Evolutionary conservation across 1,140 invertebrate genomes (phyloP).

Genomic region (Pemphigus obesinymphae): DNA sequence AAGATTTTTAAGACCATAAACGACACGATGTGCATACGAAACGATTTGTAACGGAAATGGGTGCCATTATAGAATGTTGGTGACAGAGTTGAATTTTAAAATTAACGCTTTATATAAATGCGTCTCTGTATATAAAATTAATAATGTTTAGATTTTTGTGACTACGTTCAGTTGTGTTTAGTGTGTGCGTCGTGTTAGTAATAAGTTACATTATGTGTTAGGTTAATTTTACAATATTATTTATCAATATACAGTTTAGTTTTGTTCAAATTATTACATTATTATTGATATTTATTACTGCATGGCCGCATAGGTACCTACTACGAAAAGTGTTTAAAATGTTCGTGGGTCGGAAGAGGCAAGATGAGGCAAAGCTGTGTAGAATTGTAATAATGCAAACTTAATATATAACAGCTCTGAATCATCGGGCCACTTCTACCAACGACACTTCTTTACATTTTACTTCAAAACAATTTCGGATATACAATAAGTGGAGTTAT

Average conservation of each 20-base stretch:
- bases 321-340: background rate
- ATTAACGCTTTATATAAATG: conserved; percentile 39
- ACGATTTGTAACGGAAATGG: conserved; percentile 32
- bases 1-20: background rate
- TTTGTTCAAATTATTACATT: background rate
- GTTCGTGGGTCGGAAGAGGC: conserved; percentile 12
- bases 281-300: background rate
- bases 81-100: conserved; percentile 40
- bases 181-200: background rate
- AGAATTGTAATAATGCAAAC: conserved; percentile 1
- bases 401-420: conserved; percentile 26
- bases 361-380: conserved; percentile 41
- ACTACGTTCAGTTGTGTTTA: conserved; percentile 10
- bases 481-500: background rate
- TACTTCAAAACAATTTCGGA: background rate
- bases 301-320: background rate
- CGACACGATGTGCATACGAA: conserved; percentile 17
- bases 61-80: conserved; percentile 41
- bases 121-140: background rate
- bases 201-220: background rate
- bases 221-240: background rate
- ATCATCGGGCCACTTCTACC: conserved; percentile 37
- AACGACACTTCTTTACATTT: background rate
- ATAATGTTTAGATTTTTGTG: conserved; percentile 16
- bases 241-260: background rate